These are phyloP conservation scores for Cryptocephalus primarius DNA, from an alignment of 2,888 invertebrate species.

Conservation along the genomic window DNA sequence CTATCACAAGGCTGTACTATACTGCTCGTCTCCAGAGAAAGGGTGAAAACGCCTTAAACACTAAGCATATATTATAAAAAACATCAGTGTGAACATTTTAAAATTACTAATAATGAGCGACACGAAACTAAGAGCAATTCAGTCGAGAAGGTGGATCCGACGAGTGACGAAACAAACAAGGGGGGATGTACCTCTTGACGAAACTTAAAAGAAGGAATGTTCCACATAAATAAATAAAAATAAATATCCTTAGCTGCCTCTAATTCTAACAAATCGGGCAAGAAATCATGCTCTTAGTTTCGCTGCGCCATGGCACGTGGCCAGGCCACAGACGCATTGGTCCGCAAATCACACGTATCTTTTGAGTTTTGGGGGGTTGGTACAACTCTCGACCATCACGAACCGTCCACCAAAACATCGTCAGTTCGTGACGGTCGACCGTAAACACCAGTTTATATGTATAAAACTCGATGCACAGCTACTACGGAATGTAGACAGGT, in stretches of 20 bases:
- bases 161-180: too few relatives aligned
- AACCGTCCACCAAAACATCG: background rate
- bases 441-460: background rate
- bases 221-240: too few relatives aligned
- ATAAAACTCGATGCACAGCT: slow-evolving; percentile 31
- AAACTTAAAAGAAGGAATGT: too few relatives aligned
- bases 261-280: too few relatives aligned
- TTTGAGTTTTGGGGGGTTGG: slow-evolving; percentile 2
- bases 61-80: slow-evolving; percentile 27
- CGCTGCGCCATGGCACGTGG: slow-evolving; percentile 25
- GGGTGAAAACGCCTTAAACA: slow-evolving; percentile 18
- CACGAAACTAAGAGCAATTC: slow-evolving; percentile 31
- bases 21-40: slow-evolving; percentile 16
- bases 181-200: too few relatives aligned
- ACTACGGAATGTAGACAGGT: slow-evolving; percentile 34
- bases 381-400: slow-evolving; percentile 1
- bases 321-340: slow-evolving; percentile 34
- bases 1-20: slow-evolving; percentile 31
- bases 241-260: too few relatives aligned
- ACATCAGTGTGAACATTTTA: slow-evolving; percentile 30
- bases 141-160: slow-evolving; percentile 8
- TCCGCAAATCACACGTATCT: slow-evolving; percentile 33
- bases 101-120: slow-evolving; percentile 25
- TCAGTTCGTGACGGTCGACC: slow-evolving; percentile 1
- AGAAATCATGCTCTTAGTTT: slow-evolving; percentile 28